Evolutionary conservation across 2,888 invertebrate genomes (phyloP), one percentile per base, ranked within the genome.

Genomic region (Hymenopus coronatus): DNA sequence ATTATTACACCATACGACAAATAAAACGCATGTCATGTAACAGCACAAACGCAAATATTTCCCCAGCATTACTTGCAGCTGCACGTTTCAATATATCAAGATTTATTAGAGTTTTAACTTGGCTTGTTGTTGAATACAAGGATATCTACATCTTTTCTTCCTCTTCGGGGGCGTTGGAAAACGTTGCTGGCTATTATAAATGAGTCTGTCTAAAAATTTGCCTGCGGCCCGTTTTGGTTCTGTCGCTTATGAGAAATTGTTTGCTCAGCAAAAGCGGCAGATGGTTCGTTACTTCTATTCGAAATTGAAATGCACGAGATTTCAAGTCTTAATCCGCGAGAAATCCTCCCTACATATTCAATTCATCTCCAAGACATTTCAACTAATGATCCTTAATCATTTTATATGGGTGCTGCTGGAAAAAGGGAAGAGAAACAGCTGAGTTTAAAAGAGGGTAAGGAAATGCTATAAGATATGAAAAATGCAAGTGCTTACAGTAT

Each of bases 361-460:
- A 89, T 90, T 88, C 90, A 90, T 89, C 89, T 89, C 88, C 89
- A 84, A 89, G 88, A 89, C 90, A 88, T 89, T 88, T 87, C 84
- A 46, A 89, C 90, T 90, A 90, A 90, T 90, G 90, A 90, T 83
- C 84, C 89, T 90, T 90, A 89, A 90, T 90, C 81, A 87, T 87
- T 87, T 87, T 87, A 87, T 87, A 82, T 87, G 84, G 87, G 33
- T 30, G 82, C 25, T 30, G 28, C 28, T 3, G 30, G 30, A 33
- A 86, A 15, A 86, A 86, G 40, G 33, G 40, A 86, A 28, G 70
- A 86, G 86, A 20, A 86, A 20, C 28, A n/a, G 28, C 12, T 2
- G 81, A 28, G 54, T 70, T 70, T 70, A 70, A 70, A 70, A 70
- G 54, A 70, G 54, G 87, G 54, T 20, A 27, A 81, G 54, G 28